Percentiles rank a stretch among this genome's conserved stretches.
phyloP scores from a whole-genome alignment of 2,888 invertebrate species.

The Amblyjoppa fuscipennis region DNA sequence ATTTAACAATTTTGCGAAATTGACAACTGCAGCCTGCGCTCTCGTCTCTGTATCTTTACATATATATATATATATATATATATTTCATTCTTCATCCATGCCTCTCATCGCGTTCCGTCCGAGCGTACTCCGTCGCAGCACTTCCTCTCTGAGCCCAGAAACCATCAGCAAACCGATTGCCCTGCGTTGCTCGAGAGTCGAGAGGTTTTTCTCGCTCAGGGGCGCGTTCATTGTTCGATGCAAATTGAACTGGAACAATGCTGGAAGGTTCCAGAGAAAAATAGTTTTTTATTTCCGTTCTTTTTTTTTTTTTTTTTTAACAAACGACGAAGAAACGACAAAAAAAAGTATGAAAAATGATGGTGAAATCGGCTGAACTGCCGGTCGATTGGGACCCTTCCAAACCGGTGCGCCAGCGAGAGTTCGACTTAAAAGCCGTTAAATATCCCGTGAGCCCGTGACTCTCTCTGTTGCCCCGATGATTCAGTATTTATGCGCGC shows the following conservation, averaged over 20 bases:
- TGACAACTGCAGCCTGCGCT: slow-evolving; percentile 29
- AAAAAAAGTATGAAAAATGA: slow-evolving; percentile 52
- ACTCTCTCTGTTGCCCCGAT: slow-evolving; percentile 70
- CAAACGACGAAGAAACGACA: slow-evolving; percentile 12
- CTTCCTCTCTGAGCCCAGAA: slow-evolving; percentile 21
- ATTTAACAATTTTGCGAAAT: slow-evolving; percentile 47
- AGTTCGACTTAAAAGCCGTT: slow-evolving; percentile 78
- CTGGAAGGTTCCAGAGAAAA: slow-evolving; percentile 26
- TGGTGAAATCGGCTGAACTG: slow-evolving; percentile 49
- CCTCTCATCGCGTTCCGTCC: not conserved
- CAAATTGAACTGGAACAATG: slow-evolving; percentile 56
- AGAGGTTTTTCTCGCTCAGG: slow-evolving; percentile 33
- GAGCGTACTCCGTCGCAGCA: not conserved
- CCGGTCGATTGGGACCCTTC: slow-evolving; percentile 5
- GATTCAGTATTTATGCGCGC: slow-evolving; percentile 82
- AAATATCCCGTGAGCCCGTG: slow-evolving; percentile 75
- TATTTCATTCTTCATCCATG: not conserved
- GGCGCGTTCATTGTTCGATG: slow-evolving; percentile 41
- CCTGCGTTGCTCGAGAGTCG: slow-evolving; percentile 16
- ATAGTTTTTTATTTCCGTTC: too few relatives aligned
- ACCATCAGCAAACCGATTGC: slow-evolving; percentile 40
- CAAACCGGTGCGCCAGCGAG: slow-evolving; percentile 21
- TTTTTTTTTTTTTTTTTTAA: not conserved
- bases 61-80: slow-evolving; percentile 18
- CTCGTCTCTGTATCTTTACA: not conserved